These are phyloP conservation scores for Caenorhabditis wallacei DNA, from an alignment of 2,888 invertebrate genomes.

Conservation along the genomic window DNA sequence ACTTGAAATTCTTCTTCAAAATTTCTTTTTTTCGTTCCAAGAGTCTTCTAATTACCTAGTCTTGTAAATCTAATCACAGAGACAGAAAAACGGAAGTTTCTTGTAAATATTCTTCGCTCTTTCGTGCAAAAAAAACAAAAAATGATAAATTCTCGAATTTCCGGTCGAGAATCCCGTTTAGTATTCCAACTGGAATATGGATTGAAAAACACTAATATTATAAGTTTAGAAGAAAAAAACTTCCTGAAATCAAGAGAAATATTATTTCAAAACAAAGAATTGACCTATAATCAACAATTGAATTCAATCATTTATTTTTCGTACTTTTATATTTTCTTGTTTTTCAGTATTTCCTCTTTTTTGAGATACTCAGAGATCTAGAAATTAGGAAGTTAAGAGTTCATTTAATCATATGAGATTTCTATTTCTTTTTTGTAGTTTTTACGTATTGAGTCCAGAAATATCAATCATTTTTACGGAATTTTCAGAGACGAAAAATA, in stretches of 20 bases:
- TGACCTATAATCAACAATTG: constrained; percentile 5
- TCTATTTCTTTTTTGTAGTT: not conserved
- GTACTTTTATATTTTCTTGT: not conserved
- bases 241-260: too few relatives aligned
- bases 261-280: too few relatives aligned
- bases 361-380: too few relatives aligned
- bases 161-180: not conserved
- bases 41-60: constrained; percentile 22
- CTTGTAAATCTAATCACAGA: constrained; percentile 12
- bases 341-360: not conserved
- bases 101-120: not conserved
- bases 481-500: not conserved
- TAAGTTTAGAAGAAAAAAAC: too few relatives aligned
- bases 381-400: too few relatives aligned
- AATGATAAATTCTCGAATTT: not conserved
- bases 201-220: not conserved
- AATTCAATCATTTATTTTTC: too few relatives aligned
- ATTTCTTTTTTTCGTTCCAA: constrained; percentile 2
- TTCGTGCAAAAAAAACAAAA: not conserved
- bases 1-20: constrained; percentile 1
- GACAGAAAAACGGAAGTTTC: not conserved
- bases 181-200: not conserved
- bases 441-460: not conserved
- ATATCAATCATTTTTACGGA: not conserved
- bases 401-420: not conserved